phyloP scores from a whole-genome alignment of 2,113 vertebrate species.

The Sinocyclocheilus maitianheensis region DNA sequence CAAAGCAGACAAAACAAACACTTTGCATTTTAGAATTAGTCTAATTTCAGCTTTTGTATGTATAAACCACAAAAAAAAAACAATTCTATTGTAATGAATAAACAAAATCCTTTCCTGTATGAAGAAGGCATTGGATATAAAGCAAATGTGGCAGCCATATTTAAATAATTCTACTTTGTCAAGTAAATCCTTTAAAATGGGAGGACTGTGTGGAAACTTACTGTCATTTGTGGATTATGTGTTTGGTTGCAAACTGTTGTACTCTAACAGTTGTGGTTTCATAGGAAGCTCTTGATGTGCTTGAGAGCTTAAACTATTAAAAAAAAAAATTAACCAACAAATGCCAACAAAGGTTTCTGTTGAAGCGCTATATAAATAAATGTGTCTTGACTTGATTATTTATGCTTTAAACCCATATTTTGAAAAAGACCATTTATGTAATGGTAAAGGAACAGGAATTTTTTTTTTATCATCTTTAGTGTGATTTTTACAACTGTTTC shows the following conservation, averaged over 20 bases:
- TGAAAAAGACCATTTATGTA: neutral
- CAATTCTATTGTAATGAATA: no score
- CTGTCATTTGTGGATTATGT: neutral
- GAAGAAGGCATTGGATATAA: no score
- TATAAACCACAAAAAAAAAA: no score
- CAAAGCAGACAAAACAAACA: no score
- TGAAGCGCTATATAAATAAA: neutral
- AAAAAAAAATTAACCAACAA: neutral
- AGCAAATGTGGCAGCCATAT: no score
- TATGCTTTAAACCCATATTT: neutral
- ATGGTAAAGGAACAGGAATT: neutral
- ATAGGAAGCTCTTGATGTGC: neutral
- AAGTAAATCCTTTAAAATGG: neutral
- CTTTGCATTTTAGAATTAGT: no score
- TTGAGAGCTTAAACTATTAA: neutral
- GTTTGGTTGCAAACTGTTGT: neutral
- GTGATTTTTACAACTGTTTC: neutral
- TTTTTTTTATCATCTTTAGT: neutral
- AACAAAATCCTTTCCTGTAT: no score
- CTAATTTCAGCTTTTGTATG: no score
- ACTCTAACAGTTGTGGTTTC: neutral
- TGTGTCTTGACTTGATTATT: no score
- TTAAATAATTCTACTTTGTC: no score
- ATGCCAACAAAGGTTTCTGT: neutral
- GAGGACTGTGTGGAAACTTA: neutral